phyloP scores from a whole-genome alignment of 2,888 invertebrate species.

The Coecobrya sp. region DNA sequence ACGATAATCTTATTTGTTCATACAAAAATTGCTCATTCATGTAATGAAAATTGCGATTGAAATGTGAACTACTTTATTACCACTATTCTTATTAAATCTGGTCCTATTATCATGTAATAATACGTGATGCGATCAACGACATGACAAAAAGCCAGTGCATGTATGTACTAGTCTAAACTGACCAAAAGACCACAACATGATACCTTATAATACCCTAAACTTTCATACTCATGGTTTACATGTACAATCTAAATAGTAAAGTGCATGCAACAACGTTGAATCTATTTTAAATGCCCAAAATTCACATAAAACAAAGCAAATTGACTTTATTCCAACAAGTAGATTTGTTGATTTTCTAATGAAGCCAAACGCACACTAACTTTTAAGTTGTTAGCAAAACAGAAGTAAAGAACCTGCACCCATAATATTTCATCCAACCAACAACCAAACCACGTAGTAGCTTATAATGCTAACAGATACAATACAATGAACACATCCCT shows the following conservation, averaged over 20 bases:
- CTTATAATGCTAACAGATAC: not conserved
- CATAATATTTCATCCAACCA: not conserved
- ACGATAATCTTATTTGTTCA: no score
- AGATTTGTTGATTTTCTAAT: conserved; percentile 3
- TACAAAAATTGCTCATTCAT: no score
- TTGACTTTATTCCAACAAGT: not conserved
- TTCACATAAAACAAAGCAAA: not conserved
- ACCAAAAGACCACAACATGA: not conserved
- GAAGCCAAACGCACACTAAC: not conserved
- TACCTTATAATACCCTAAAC: not conserved
- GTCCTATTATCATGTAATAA: no score
- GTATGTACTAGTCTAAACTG: not conserved
- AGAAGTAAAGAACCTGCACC: no score
- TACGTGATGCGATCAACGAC: not conserved
- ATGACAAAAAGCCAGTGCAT: not conserved
- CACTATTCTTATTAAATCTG: not conserved
- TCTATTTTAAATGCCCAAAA: not conserved
- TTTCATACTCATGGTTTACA: not conserved
- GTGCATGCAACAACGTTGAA: not conserved
- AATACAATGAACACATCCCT: not conserved
- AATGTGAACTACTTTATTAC: not conserved
- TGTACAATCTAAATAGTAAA: not conserved
- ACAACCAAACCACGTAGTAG: not conserved
- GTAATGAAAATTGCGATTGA: no score
- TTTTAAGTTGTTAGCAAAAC: no score